Percentiles rank a stretch among this genome's conserved stretches.
These are phyloP conservation scores for Rotaria magnacalcarata DNA, from an alignment of 2,888 invertebrate species.

Conservation along the genomic window DNA sequence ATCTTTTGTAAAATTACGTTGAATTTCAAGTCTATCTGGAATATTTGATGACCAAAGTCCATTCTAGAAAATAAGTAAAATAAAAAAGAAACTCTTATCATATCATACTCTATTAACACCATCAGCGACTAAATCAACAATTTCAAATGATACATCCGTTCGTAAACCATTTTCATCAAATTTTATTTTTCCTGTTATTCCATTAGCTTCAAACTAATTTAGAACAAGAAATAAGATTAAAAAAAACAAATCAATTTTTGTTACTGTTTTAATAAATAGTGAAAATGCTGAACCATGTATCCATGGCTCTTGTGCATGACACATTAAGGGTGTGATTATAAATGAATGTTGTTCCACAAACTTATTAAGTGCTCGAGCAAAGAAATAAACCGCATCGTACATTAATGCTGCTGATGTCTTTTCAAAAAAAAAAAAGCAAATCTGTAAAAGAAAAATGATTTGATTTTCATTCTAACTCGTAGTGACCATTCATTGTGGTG, in stretches of 20 bases:
- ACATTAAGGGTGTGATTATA: not conserved
- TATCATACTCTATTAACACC: not conserved
- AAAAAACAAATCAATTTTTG: not conserved
- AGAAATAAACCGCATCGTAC: slow-evolving; percentile 90
- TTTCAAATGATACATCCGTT: not conserved
- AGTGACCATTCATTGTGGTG: not conserved
- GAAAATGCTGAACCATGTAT: not conserved
- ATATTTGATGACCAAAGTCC: not conserved
- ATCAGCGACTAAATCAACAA: not conserved
- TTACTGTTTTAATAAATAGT: not conserved
- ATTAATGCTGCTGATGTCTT: slow-evolving; percentile 92
- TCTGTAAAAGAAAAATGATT: not conserved
- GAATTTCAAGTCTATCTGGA: not conserved
- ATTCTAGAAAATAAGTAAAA: not conserved
- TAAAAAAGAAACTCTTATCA: not conserved
- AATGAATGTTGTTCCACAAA: slow-evolving; percentile 61
- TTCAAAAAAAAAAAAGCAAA: slow-evolving; percentile 47
- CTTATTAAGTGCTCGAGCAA: slow-evolving; percentile 84
- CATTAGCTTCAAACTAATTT: slow-evolving; percentile 10
- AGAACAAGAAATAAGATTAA: not conserved
- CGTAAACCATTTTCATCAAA: slow-evolving; percentile 33
- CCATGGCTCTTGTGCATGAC: not conserved
- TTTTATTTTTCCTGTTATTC: slow-evolving; percentile 3
- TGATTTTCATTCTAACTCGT: not conserved
- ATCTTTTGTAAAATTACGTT: slow-evolving; percentile 23